Evolutionary conservation across 2,797 vertebrate genomes (phyloP).

Genomic region (Margarornis squamiger): DNA sequence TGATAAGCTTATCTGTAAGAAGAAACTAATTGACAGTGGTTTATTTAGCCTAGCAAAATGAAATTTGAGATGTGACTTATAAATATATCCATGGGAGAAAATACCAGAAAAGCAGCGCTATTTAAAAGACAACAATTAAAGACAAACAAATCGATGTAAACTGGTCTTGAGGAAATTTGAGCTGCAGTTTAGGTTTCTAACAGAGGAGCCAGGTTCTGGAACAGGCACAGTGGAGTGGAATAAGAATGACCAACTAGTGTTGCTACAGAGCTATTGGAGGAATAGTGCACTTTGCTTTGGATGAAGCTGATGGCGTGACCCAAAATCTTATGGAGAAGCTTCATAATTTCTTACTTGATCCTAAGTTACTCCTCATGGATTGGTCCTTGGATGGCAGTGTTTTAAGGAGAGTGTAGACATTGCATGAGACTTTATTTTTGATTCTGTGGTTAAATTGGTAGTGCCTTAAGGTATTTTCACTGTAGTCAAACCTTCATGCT

Average conservation of each 20-base stretch:
- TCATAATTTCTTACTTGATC: not conserved
- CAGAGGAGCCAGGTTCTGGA: not conserved
- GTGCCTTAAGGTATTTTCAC: not conserved
- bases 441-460: not conserved
- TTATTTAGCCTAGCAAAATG: slow-evolving; percentile 53
- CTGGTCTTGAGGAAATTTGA: not conserved
- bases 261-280: not conserved
- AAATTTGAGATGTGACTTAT: slow-evolving; percentile 42
- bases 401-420: not conserved
- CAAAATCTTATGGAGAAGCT: not conserved
- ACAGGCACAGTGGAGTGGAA: not conserved
- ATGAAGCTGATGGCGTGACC: not conserved
- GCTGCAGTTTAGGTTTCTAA: not conserved
- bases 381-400: not conserved
- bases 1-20: slow-evolving; percentile 33
- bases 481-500: not conserved
- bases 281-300: not conserved
- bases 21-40: not conserved
- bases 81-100: slow-evolving; percentile 49
- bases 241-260: not conserved
- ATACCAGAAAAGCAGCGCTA: not conserved
- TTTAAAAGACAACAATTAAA: slow-evolving; percentile 39
- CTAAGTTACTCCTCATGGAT: not conserved
- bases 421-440: not conserved
- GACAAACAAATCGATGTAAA: not conserved